Conservation (phyloP, 2,888 invertebrate genomes). For the Formica aserva region DNA sequence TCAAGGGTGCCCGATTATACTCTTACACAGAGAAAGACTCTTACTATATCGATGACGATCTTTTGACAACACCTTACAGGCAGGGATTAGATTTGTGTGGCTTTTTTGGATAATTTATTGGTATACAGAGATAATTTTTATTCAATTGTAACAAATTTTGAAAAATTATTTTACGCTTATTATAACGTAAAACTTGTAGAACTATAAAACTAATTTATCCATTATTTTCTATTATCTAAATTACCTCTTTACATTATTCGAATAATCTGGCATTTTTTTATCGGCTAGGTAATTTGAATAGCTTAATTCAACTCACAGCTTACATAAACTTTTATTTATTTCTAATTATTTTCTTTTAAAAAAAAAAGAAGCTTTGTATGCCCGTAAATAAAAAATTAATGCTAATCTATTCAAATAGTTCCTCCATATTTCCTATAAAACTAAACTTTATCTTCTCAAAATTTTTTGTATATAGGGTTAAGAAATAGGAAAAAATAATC, state of each 20-base stretch:
- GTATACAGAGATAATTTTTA: not conserved
- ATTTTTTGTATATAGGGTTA: not conserved
- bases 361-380: no score
- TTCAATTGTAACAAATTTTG: not conserved
- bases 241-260: no score
- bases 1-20: slow-evolving; percentile 86
- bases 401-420: no score
- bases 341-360: no score
- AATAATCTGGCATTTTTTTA: not conserved
- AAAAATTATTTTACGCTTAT: not conserved
- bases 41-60: slow-evolving; percentile 83
- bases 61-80: slow-evolving; percentile 73
- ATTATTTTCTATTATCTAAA: no score
- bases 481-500: not conserved
- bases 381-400: no score
- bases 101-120: not conserved
- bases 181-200: not conserved
- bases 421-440: not conserved
- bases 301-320: not conserved
- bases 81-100: slow-evolving; percentile 15
- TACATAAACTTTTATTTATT: not conserved
- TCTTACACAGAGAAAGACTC: slow-evolving; percentile 89
- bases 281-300: not conserved
- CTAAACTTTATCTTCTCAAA: not conserved
- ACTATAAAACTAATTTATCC: no score